Percentiles rank a stretch among this genome's conserved stretches.
Evolutionary conservation across 1,140 invertebrate genomes (phyloP).

Genomic region (Berghia stephanieae): DNA sequence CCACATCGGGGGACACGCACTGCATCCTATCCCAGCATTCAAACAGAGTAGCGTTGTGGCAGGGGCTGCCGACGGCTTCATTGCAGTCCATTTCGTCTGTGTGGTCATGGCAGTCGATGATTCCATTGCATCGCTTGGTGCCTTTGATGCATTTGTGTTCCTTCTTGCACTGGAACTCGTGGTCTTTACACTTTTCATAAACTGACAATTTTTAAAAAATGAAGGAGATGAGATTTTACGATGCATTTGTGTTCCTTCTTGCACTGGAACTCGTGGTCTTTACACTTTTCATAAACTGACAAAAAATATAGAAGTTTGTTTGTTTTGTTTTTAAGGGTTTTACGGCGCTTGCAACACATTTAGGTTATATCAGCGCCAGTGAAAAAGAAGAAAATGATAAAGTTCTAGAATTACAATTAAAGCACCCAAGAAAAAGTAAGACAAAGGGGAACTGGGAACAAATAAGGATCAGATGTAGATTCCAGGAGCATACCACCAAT

Average conservation of each 20-base stretch:
- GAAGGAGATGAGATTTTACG: neutral
- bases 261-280: neutral
- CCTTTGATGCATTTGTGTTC: slow-evolving; percentile 89
- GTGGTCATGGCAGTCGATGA: slow-evolving; percentile 77
- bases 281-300: slow-evolving; percentile 30
- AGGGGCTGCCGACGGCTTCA: neutral
- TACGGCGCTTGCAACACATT: no score
- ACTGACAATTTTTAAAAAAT: slow-evolving; percentile 9
- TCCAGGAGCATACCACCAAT: no score
- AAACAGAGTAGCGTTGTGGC: slow-evolving; percentile 40
- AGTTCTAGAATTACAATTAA: no score
- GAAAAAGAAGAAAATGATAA: no score
- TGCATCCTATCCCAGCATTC: no score
- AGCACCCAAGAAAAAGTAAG: no score
- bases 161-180: slow-evolving; percentile 84
- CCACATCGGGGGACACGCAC: no score
- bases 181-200: slow-evolving; percentile 79
- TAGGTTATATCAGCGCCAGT: no score
- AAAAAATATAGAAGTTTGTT: slow-evolving; percentile 35
- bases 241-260: neutral
- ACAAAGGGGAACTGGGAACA: no score
- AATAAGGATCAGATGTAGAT: no score
- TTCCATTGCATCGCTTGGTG: slow-evolving; percentile 86
- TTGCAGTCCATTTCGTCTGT: slow-evolving; percentile 56
- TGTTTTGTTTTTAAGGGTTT: no score